Conservation (phyloP, 1,140 invertebrate genomes). For the Adelges cooleyi region DNA sequence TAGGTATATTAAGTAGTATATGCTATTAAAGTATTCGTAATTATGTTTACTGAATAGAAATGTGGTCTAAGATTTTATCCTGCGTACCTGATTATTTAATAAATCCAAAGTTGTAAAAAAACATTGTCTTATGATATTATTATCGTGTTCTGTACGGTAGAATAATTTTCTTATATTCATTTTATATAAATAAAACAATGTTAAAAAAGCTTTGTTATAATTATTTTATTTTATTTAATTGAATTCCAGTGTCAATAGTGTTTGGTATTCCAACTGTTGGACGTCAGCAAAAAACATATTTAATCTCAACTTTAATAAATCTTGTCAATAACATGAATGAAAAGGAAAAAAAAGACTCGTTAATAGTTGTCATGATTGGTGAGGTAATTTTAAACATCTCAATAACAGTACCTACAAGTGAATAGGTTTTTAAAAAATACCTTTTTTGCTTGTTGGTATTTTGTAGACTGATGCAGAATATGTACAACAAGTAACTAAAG, state of each 20-base stretch:
- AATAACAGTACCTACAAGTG: too few relatives aligned
- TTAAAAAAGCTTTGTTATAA: background rate
- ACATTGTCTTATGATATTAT: background rate
- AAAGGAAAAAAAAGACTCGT: slow-evolving; percentile 61
- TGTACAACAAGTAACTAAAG: slow-evolving; percentile 54
- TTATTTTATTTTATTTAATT: slow-evolving; percentile 30
- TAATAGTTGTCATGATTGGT: slow-evolving; percentile 84
- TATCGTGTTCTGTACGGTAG: too few relatives aligned
- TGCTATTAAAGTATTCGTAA: too few relatives aligned
- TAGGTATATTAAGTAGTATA: too few relatives aligned
- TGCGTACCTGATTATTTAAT: background rate
- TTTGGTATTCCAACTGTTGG: slow-evolving; percentile 82
- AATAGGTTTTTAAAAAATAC: slow-evolving; percentile 2
- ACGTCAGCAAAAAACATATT: slow-evolving; percentile 76
- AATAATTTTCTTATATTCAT: too few relatives aligned
- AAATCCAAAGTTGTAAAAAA: background rate
- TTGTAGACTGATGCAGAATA: slow-evolving; percentile 56
- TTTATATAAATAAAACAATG: background rate
- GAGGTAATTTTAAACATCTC: too few relatives aligned
- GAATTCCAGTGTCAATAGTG: slow-evolving; percentile 56
- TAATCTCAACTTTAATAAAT: slow-evolving; percentile 77
- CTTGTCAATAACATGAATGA: slow-evolving; percentile 67
- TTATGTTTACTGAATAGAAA: too few relatives aligned
- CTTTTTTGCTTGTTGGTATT: slow-evolving; percentile 35
- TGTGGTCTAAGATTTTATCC: background rate